Conservation (phyloP, 2,888 invertebrate species). For the Strigamia maritima region DNA sequence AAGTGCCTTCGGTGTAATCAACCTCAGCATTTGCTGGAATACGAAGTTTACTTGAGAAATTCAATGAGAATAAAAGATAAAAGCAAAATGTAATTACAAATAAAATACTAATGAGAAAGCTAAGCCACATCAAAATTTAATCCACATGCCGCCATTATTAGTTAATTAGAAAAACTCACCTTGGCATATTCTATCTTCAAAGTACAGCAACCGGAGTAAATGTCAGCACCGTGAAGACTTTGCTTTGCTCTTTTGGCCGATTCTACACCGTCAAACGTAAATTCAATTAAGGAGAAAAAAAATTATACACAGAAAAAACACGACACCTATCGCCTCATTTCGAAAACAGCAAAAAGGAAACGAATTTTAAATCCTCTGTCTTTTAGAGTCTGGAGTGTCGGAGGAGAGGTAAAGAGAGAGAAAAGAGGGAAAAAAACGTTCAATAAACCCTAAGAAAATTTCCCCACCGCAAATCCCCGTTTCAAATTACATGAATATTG, state of each 20-base stretch:
- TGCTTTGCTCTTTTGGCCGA: slow-evolving; percentile 92
- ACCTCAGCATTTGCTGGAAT: background rate
- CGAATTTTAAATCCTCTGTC: background rate
- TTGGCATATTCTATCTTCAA: slow-evolving; percentile 98
- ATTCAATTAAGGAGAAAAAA: slow-evolving; percentile 59
- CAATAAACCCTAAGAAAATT: slow-evolving; percentile 4
- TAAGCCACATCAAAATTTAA: background rate
- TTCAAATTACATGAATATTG: slow-evolving; percentile 23
- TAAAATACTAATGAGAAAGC: background rate
- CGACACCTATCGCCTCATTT: background rate
- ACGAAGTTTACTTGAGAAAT: background rate
- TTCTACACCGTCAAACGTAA: slow-evolving; percentile 87
- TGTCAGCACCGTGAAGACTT: slow-evolving; percentile 94
- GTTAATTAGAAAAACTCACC: slow-evolving; percentile 65
- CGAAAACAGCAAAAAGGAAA: background rate
- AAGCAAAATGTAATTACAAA: slow-evolving; percentile 15
- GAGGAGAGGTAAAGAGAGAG: background rate
- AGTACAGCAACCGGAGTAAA: slow-evolving; percentile 98
- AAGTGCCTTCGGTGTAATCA: background rate
- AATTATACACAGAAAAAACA: background rate
- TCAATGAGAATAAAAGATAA: slow-evolving; percentile 15
- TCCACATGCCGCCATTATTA: background rate
- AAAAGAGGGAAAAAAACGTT: background rate
- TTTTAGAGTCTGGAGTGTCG: background rate
- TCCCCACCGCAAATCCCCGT: slow-evolving; percentile 15